Conservation (phyloP, 1,140 invertebrate genomes). For the Atta colombica region DNA sequence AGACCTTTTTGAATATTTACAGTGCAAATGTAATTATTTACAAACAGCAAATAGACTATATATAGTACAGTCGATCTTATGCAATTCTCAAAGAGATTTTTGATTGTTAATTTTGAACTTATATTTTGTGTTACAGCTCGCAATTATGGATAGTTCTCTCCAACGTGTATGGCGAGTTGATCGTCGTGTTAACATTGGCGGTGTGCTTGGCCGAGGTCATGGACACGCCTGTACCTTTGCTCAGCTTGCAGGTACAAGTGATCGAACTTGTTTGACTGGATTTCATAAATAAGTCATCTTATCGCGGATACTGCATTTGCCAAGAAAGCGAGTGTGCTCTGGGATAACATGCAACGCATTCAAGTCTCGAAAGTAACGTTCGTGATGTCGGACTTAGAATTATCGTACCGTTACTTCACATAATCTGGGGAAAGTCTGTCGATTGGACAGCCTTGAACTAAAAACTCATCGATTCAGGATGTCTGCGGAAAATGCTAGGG, state of each 20-base stretch:
- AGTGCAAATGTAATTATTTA: no score
- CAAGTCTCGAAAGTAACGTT: constrained; percentile 40
- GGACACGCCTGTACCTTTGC: constrained; percentile 87
- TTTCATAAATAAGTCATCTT: constrained; percentile 16
- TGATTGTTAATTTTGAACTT: background rate
- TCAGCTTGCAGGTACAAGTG: constrained; percentile 88
- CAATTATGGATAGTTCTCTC: constrained; percentile 88
- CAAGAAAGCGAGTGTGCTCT: background rate
- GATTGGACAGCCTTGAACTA: constrained; percentile 39
- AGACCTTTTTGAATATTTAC: no score
- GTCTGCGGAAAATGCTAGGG: background rate
- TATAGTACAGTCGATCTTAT: no score
- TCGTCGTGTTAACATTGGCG: constrained; percentile 88
- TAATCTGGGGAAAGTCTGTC: constrained; percentile 21
- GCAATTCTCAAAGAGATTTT: background rate
- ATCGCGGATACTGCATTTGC: background rate
- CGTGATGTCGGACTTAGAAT: constrained; percentile 31
- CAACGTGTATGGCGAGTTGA: constrained; percentile 89
- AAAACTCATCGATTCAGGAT: background rate
- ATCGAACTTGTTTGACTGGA: background rate
- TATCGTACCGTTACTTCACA: constrained; percentile 58
- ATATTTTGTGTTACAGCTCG: constrained; percentile 84
- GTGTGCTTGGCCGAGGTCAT: constrained; percentile 88
- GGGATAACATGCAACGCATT: constrained; percentile 26
- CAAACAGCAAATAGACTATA: no score